A percentile compares a stretch with the other conserved stretches of the same genome.
Evolutionary conservation across 2,888 invertebrate species (phyloP).

Genomic region (Phengaris arion): DNA sequence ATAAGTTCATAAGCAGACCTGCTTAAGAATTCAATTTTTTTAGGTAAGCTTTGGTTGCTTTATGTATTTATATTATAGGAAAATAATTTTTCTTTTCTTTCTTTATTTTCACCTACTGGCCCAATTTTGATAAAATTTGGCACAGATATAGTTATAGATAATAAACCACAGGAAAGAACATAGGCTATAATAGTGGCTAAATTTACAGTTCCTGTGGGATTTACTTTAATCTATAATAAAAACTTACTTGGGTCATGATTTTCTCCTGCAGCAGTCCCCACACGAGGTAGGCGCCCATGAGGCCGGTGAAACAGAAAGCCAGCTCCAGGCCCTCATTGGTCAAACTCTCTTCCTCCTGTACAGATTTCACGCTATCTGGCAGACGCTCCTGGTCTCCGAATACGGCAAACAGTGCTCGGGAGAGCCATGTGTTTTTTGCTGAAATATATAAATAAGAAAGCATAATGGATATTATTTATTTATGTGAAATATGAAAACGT

Average conservation of each 20-base stretch:
- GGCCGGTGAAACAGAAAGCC: conserved; percentile 89
- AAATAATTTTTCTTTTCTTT: background rate
- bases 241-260: conserved; percentile 92
- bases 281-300: conserved; percentile 94
- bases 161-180: too few species aligned
- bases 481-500: background rate
- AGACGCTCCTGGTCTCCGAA: conserved; percentile 63
- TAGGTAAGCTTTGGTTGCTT: too few species aligned
- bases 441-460: conserved; percentile 17
- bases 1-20: too few species aligned
- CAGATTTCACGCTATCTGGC: conserved; percentile 48
- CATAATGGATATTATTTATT: too few species aligned
- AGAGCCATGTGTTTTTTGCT: conserved; percentile 52
- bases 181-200: too few species aligned
- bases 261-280: conserved; percentile 99
- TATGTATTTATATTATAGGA: too few species aligned
- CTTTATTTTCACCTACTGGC: background rate
- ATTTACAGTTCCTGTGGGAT: too few species aligned
- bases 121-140: too few species aligned
- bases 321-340: conserved; percentile 56
- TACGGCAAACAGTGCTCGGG: conserved; percentile 53
- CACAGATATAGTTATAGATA: too few species aligned
- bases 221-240: background rate
- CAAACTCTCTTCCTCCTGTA: conserved; percentile 43
- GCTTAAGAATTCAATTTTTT: too few species aligned